Percentiles rank a stretch among this genome's conserved stretches.
phyloP scores from a whole-genome alignment of 1,140 invertebrate genomes.

The Cherax quadricarinatus region DNA sequence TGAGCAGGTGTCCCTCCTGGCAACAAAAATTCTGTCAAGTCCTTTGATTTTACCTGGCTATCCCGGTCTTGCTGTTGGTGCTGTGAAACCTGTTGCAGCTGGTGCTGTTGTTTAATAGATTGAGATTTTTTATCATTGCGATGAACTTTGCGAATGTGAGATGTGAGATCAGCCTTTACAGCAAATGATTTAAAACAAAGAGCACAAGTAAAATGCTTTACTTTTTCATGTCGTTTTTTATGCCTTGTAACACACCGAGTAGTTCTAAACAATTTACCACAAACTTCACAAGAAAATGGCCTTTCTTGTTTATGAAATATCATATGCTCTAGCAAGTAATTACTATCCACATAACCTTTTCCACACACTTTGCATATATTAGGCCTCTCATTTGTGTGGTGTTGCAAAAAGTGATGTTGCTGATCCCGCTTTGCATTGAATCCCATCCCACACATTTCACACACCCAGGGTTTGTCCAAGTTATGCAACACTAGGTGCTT shows the following conservation, averaged over 20 bases:
- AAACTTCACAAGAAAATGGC: slow-evolving; percentile 77
- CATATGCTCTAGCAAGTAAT: slow-evolving; percentile 80
- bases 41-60: slow-evolving; percentile 30
- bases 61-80: slow-evolving; percentile 15
- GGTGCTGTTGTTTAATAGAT: background rate
- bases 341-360: slow-evolving; percentile 81
- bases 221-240: slow-evolving; percentile 75
- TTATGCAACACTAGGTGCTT: slow-evolving; percentile 77
- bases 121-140: slow-evolving; percentile 16
- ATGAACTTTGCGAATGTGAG: slow-evolving; percentile 75
- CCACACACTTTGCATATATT: slow-evolving; percentile 79
- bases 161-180: slow-evolving; percentile 78
- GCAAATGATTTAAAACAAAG: slow-evolving; percentile 77
- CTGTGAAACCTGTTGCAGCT: background rate
- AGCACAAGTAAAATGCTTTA: slow-evolving; percentile 75
- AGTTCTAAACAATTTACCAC: slow-evolving; percentile 76
- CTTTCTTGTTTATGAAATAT: slow-evolving; percentile 78
- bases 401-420: slow-evolving; percentile 73
- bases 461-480: slow-evolving; percentile 62
- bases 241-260: slow-evolving; percentile 75
- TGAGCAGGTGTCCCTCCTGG: slow-evolving; percentile 19
- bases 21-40: slow-evolving; percentile 50
- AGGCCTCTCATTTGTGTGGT: slow-evolving; percentile 79
- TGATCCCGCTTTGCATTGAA: slow-evolving; percentile 71
- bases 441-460: slow-evolving; percentile 51